Percentiles rank a stretch among this genome's conserved stretches.
These are phyloP conservation scores for Phalloptychus januarius DNA, from an alignment of 2,797 vertebrate species.

Conservation along the genomic window DNA sequence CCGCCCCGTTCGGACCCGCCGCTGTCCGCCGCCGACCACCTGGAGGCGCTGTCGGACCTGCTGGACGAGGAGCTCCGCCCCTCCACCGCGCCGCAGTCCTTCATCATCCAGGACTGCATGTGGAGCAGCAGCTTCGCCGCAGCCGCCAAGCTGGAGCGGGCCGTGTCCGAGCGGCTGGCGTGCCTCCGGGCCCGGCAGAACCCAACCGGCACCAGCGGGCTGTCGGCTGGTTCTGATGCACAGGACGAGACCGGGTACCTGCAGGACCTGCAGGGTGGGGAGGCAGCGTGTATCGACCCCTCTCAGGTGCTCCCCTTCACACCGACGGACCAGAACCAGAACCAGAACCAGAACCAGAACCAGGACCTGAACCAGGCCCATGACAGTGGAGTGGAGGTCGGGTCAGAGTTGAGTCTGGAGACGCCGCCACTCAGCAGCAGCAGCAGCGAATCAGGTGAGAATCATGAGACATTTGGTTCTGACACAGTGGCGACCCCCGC, in stretches of 20 bases:
- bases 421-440: constrained; percentile 47
- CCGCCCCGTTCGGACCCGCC: not conserved
- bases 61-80: constrained; percentile 86
- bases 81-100: constrained; percentile 86
- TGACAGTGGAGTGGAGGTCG: not conserved
- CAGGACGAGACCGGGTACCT: constrained; percentile 15
- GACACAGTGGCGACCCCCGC: too few relatives aligned
- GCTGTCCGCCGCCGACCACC: constrained; percentile 20
- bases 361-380: not conserved
- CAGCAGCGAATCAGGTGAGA: constrained; percentile 57
- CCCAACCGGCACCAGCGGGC: not conserved
- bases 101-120: constrained; percentile 96
- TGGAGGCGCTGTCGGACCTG: constrained; percentile 72
- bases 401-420: constrained; percentile 40
- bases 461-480: not conserved
- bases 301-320: constrained; percentile 88
- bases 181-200: constrained; percentile 81
- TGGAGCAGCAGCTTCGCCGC: constrained; percentile 94
- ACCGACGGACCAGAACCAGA: constrained; percentile 70
- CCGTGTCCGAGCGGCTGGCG: constrained; percentile 88
- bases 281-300: constrained; percentile 85
- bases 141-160: constrained; percentile 86
- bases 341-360: constrained; percentile 15
- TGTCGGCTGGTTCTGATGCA: not conserved
- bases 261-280: constrained; percentile 79